Percentiles rank a stretch among this genome's conserved stretches.
Conservation (phyloP, 2,888 invertebrate genomes). For the Drosophila conformis region DNA sequence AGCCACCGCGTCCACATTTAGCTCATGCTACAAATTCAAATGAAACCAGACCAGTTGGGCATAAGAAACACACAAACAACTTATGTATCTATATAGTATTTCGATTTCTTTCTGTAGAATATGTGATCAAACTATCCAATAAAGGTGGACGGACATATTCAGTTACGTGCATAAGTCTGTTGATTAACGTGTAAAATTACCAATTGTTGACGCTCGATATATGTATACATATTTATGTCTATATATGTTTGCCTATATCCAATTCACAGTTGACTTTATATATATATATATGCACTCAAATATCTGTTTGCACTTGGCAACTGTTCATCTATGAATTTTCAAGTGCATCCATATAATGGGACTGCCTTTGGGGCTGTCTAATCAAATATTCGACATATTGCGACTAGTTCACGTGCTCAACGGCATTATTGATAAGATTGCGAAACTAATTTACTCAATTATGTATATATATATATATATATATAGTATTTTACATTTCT, state of each 20-base stretch:
- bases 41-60: not conserved
- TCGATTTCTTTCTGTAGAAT: not conserved
- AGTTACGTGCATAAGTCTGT: not conserved
- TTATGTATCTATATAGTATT: not conserved
- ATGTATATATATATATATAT: not conserved
- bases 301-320: not conserved
- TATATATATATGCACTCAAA: not conserved
- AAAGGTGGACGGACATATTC: not conserved
- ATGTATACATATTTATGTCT: too few relatives aligned
- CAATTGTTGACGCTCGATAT: not conserved
- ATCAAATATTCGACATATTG: slow-evolving; percentile 19
- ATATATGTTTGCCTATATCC: not conserved
- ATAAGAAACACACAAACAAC: not conserved
- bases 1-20: slow-evolving; percentile 95
- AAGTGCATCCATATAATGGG: slow-evolving; percentile 6
- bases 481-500: slow-evolving; percentile 2
- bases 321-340: not conserved
- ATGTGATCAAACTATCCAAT: not conserved
- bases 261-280: not conserved
- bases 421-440: slow-evolving; percentile 51
- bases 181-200: not conserved
- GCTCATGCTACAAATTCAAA: slow-evolving; percentile 85
- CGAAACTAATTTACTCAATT: slow-evolving; percentile 55
- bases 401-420: slow-evolving; percentile 42
- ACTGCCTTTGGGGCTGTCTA: not conserved